phyloP scores from a whole-genome alignment of 1,140 invertebrate genomes.

The Latrodectus geometricus region DNA sequence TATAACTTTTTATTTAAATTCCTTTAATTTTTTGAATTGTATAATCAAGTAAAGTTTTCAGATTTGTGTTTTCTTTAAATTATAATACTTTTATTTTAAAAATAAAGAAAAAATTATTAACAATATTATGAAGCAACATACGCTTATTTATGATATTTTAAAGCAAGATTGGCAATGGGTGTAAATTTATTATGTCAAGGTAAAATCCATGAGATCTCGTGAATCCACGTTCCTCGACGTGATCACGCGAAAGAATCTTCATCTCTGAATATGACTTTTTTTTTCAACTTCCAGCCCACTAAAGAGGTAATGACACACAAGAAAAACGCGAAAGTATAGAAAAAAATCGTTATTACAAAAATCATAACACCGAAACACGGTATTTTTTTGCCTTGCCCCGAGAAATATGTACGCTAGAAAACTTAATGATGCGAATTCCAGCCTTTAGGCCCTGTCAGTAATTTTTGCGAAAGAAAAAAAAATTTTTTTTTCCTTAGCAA shows the following conservation, averaged over 20 bases:
- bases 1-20: too few relatives aligned
- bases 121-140: too few relatives aligned
- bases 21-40: too few relatives aligned
- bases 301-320: slow-evolving; percentile 49
- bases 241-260: neutral
- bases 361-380: slow-evolving; percentile 24
- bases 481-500: slow-evolving; percentile 13
- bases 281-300: neutral
- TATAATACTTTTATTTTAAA: too few relatives aligned
- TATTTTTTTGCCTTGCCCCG: slow-evolving; percentile 2
- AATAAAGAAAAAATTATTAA: too few relatives aligned
- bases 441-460: slow-evolving; percentile 23
- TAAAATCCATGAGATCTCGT: neutral
- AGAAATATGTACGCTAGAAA: slow-evolving; percentile 36
- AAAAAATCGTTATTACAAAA: slow-evolving; percentile 48
- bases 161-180: neutral
- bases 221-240: neutral
- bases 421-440: slow-evolving; percentile 49
- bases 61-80: too few relatives aligned
- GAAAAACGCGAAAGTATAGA: neutral
- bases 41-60: too few relatives aligned
- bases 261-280: neutral
- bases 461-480: slow-evolving; percentile 31
- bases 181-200: neutral
- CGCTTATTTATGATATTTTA: too few relatives aligned